Evolutionary conservation across 2,888 invertebrate genomes (phyloP).

Genomic region (Trissolcus japonicus): DNA sequence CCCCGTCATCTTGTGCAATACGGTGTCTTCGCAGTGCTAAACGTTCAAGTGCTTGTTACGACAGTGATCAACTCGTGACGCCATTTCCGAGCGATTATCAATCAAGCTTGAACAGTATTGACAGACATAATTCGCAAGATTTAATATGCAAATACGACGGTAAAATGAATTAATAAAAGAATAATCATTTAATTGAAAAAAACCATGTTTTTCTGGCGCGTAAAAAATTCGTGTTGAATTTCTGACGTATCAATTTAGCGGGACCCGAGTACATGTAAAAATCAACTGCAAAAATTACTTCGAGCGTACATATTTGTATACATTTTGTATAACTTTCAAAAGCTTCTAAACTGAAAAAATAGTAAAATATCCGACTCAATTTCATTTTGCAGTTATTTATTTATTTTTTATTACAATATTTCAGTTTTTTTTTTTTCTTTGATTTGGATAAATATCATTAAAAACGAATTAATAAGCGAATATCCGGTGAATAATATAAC

Average conservation of each 20-base stretch:
- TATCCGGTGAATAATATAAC: no score
- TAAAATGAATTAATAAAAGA: background rate
- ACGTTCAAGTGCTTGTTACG: constrained; percentile 31
- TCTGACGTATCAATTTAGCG: constrained; percentile 5
- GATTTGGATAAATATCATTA: no score
- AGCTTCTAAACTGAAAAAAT: no score
- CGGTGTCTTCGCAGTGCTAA: constrained; percentile 33
- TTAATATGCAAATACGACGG: background rate
- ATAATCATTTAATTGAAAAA: no score
- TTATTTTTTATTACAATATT: no score
- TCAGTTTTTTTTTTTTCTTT: no score
- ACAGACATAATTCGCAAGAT: constrained; percentile 3
- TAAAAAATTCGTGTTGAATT: constrained; percentile 1
- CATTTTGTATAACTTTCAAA: no score
- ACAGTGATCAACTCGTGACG: constrained; percentile 37
- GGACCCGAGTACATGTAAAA: constrained; percentile 6
- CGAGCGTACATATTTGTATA: background rate
- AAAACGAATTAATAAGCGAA: no score
- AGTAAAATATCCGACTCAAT: no score
- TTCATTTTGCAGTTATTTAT: no score
- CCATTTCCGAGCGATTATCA: constrained; percentile 27
- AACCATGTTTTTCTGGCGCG: background rate
- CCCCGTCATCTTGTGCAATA: constrained; percentile 61
- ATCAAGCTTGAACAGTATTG: constrained; percentile 14
- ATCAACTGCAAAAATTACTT: constrained; percentile 12